phyloP scores from a whole-genome alignment of 2,797 vertebrate species.

The Anguilla pacifica region DNA sequence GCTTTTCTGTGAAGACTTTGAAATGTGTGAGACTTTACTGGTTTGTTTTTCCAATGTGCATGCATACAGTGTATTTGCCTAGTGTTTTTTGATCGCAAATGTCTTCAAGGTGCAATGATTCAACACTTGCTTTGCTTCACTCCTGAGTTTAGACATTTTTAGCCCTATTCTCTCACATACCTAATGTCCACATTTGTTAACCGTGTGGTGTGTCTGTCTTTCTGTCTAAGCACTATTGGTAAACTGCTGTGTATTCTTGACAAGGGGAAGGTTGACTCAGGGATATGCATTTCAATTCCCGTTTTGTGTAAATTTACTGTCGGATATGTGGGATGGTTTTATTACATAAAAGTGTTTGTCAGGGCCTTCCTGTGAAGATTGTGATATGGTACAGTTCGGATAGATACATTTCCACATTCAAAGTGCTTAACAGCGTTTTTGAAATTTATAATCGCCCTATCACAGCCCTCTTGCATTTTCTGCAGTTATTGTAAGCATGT shows the following conservation, averaged over 20 bases:
- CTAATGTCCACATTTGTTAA: neutral
- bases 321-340: neutral
- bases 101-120: neutral
- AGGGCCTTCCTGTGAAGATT: neutral
- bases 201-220: neutral
- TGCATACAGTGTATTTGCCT: neutral
- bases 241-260: neutral
- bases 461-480: neutral
- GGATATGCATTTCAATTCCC: neutral
- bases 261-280: neutral
- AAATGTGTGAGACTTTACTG: neutral
- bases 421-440: neutral
- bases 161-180: neutral
- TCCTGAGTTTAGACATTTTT: too few species aligned
- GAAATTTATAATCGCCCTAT: neutral
- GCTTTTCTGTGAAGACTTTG: neutral
- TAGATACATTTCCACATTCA: neutral
- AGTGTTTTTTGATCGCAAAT: neutral
- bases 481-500: neutral
- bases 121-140: neutral
- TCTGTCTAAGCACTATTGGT: neutral
- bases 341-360: neutral
- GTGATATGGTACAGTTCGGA: neutral
- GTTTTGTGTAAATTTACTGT: constrained; percentile 13
- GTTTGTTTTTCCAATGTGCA: neutral